Percentiles rank a stretch among this genome's conserved stretches.
Evolutionary conservation across 2,888 invertebrate species (phyloP).

Genomic region (Aphelenchoides bicaudatus): DNA sequence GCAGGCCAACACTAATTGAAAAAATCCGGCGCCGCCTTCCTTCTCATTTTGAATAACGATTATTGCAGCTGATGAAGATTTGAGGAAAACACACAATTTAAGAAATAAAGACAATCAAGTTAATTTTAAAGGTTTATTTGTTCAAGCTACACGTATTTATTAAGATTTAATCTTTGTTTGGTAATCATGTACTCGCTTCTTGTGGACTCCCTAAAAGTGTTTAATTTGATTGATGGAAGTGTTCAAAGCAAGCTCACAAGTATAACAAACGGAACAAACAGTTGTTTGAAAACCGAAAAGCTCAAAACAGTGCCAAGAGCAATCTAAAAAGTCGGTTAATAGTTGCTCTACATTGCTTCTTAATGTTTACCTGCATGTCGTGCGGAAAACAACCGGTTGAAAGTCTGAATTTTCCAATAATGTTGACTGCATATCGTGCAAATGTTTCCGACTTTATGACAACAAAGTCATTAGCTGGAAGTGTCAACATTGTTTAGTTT

Average conservation of each 20-base stretch:
- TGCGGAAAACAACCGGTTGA: constrained; percentile 56
- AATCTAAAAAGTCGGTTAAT: constrained; percentile 4
- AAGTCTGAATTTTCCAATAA: constrained; percentile 50
- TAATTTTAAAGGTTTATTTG: too few species aligned
- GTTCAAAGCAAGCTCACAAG: too few species aligned
- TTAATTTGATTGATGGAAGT: too few species aligned
- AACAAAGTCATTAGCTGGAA: constrained; percentile 55
- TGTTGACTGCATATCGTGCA: constrained; percentile 51
- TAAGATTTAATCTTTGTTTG: too few species aligned
- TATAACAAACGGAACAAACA: constrained; percentile 47
- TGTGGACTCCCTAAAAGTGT: constrained; percentile 55
- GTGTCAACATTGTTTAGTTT: too few species aligned
- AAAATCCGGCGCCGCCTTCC: too few species aligned
- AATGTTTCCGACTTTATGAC: constrained; percentile 55
- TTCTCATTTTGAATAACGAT: too few species aligned
- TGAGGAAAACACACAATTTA: too few species aligned
- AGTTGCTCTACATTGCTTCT: background rate
- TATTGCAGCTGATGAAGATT: too few species aligned
- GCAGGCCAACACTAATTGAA: too few species aligned
- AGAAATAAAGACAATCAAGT: too few species aligned
- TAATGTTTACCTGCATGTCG: constrained; percentile 47
- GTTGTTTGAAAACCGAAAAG: constrained; percentile 51
- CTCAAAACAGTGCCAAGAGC: constrained; percentile 38
- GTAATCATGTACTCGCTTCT: constrained; percentile 46
- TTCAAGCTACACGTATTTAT: too few species aligned